Evolutionary conservation across 2,797 vertebrate species (phyloP), one percentile per base, ranked within the genome.

Genomic region (Acomys russatus): DNA sequence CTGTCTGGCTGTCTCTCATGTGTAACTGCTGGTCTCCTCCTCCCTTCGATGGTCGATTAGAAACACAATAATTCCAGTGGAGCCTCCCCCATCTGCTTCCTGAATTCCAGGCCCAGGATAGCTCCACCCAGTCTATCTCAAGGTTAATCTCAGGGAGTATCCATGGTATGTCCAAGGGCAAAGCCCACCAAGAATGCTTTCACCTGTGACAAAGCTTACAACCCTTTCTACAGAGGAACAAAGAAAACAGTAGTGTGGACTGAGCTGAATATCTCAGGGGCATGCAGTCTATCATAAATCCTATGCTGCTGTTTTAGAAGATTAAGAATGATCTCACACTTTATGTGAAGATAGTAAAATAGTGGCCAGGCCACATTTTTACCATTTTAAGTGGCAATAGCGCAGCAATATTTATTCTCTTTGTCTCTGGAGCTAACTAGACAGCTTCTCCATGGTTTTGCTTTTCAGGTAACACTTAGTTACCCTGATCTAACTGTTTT

Each of bases 321-420:
- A 80, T 76, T 87, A 71, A 63, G 23, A 84, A 44, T 88, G 82
- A 23, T 78, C 8, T 90, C 61, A 15, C 80, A 28, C 56, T 88
- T 33, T 18, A 59, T 17, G 33, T 87, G 33, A 85, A 92, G 78
- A 80, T 85, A 56, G 4, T 73, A 68, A 88, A 82, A 77, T 28
- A 90, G 18, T 77, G 92, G 91, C n/a, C 86, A 12, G 23, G 54
- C 15, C 79, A 89, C 2, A 87, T 95, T 94, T 93, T 95, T 17
- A 71, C n/a, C 4, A 1, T 83, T 92, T 77, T 70, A 15, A 1
- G 51, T 54, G 44, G 64, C 44, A 88, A 94, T 92, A 74, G 9
- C 95, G 35, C 18, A 70, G 56, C 73, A 83, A 33, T 90, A 90
- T 66, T 95, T 68, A 88, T 51, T 87, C 14, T 17, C 38, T 6